A percentile compares a stretch with the other conserved stretches of the same genome.
Evolutionary conservation across 2,888 invertebrate species (phyloP).

Genomic region (Xestoiulus laeticollis): DNA sequence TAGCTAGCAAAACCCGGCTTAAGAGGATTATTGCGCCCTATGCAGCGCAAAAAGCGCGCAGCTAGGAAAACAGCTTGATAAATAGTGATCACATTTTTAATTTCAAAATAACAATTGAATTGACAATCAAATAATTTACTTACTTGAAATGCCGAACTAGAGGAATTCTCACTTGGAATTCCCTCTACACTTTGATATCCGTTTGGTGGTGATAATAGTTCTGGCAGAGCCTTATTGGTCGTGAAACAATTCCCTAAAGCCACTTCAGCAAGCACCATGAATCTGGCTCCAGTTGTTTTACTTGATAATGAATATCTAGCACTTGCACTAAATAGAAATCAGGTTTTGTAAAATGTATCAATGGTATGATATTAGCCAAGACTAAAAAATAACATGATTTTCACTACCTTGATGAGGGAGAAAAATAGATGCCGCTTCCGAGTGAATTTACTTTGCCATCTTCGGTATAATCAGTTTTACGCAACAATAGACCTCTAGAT

Average conservation of each 20-base stretch:
- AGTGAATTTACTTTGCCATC: neutral
- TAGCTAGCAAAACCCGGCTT: no score
- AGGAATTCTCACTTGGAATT: neutral
- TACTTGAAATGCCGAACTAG: constrained; percentile 30
- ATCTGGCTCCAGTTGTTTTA: constrained; percentile 20
- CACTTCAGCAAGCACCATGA: constrained; percentile 51
- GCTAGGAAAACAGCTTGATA: no score
- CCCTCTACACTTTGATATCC: constrained; percentile 45
- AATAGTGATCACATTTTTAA: neutral
- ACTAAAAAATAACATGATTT: neutral
- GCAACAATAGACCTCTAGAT: constrained; percentile 40
- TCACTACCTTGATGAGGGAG: constrained; percentile 45
- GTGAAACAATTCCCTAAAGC: constrained; percentile 50
- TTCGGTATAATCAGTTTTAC: neutral
- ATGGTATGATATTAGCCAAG: neutral
- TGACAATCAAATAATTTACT: neutral
- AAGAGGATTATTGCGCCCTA: no score
- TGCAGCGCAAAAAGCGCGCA: no score
- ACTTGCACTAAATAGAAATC: constrained; percentile 44
- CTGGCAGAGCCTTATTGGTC: neutral
- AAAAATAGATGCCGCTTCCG: constrained; percentile 52
- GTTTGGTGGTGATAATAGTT: constrained; percentile 20
- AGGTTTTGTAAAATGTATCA: neutral
- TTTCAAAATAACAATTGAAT: neutral
- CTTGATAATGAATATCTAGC: constrained; percentile 44